These are phyloP conservation scores for Drosophila incognita DNA, from an alignment of 2,888 invertebrate species.

Conservation along the genomic window DNA sequence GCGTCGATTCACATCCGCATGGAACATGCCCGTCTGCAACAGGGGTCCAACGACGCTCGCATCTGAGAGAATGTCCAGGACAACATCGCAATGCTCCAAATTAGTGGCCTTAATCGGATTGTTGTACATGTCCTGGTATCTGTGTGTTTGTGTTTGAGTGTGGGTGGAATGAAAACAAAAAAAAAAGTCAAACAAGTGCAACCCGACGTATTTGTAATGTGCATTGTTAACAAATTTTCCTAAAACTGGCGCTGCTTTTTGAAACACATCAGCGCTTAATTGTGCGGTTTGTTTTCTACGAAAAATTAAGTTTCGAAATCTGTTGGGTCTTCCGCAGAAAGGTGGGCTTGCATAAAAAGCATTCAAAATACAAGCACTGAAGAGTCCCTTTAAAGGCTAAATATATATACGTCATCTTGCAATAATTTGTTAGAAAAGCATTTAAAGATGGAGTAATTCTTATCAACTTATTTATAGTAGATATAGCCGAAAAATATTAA, in stretches of 20 bases:
- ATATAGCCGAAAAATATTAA: not conserved
- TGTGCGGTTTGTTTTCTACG: slow-evolving; percentile 41
- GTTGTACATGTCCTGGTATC: slow-evolving; percentile 87
- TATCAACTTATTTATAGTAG: no score
- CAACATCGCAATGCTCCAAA: slow-evolving; percentile 90
- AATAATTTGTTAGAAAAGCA: not conserved
- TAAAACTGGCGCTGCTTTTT: slow-evolving; percentile 26
- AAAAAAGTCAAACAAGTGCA: slow-evolving; percentile 19
- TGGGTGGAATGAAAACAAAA: not conserved
- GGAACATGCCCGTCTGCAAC: slow-evolving; percentile 90
- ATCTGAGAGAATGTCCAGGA: slow-evolving; percentile 95
- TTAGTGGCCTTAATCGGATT: slow-evolving; percentile 86
- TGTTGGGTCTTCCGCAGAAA: not conserved
- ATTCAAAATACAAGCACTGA: not conserved
- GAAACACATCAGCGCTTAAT: slow-evolving; percentile 45
- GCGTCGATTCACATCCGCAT: slow-evolving; percentile 90
- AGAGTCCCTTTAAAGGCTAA: not conserved
- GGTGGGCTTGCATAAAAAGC: not conserved
- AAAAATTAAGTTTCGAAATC: slow-evolving; percentile 1
- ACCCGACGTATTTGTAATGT: slow-evolving; percentile 57
- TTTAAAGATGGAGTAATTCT: not conserved
- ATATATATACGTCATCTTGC: not conserved
- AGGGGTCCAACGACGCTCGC: slow-evolving; percentile 94
- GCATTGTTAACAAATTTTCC: slow-evolving; percentile 39
- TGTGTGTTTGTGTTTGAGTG: slow-evolving; percentile 63